Base-by-base conservation (phyloP, 1,140 invertebrate genomes). In the Hycleus phaleratus region DNA sequence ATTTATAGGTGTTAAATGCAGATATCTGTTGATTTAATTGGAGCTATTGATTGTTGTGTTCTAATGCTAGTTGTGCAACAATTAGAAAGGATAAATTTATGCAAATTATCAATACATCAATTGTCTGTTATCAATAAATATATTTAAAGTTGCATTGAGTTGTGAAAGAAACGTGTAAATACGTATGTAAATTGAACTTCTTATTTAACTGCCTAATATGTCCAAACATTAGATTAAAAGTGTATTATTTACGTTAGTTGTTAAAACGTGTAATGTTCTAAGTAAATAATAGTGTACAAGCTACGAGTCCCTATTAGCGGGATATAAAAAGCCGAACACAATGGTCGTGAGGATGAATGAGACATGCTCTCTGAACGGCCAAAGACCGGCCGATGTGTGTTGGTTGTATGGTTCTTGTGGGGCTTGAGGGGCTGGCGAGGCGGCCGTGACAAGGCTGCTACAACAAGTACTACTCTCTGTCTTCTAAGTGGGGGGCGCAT, bases 361-460 rank as follows among this genome's bases (percentile, higher is more conserved):
- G 61, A 60, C 61, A 60, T 63, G 61, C 61, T 63, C 42, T 60
- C 54, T 60, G 61, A 63, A 60, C 61, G 54, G 51, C 46, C 58
- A 60, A 51, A 60, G 50, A 47, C 61, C 49, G 58, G 49, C 38
- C 42, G 38, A 7, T 55, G 58, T 7, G 10, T 39, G 38, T 39
- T 10, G 38, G 38, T 10, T 39, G 6, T 39, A 2, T 2, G 38
- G 6, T 10, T 39, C 38, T 48, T 47, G 46, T 49, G 46, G 24
- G 49, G 57, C 48, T 56, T 12, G 58, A 45, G 58, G 58, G 58
- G 61, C 56, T 53, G 56, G 48, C 48, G 62, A 61, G 59, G 59
- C 56, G 62, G 59, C 62, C 62, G 59, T 64, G 59, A 64, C 62
- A 64, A 64, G 62, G 62, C 59, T 64, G 62, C 62, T 52, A 60